Evolutionary conservation across 2,888 invertebrate genomes (phyloP).

Genomic region (Anodontia alba): DNA sequence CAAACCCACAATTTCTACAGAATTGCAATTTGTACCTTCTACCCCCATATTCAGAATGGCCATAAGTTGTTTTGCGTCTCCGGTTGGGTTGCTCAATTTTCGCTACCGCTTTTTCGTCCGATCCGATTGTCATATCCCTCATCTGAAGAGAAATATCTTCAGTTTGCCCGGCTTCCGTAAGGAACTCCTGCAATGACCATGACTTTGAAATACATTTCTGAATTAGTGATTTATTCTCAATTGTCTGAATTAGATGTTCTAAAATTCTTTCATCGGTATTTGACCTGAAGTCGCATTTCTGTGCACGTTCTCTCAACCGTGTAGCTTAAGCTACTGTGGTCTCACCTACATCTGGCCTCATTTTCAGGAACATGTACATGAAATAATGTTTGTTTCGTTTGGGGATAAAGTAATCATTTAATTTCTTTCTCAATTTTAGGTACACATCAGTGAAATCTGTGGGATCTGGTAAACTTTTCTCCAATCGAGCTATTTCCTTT

Average conservation of each 20-base stretch:
- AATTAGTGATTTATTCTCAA: too few species aligned
- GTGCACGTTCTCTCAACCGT: slow-evolving; percentile 6
- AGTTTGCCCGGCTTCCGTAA: neutral
- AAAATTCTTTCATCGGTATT: slow-evolving; percentile 3
- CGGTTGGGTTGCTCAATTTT: neutral
- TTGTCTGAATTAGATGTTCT: too few species aligned
- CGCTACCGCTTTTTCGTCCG: too few species aligned
- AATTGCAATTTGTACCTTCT: too few species aligned
- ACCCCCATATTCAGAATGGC: neutral
- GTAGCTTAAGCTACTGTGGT: slow-evolving; percentile 10
- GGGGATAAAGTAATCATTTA: slow-evolving; percentile 38
- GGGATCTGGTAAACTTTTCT: slow-evolving; percentile 24
- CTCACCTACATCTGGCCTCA: neutral
- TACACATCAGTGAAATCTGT: slow-evolving; percentile 19
- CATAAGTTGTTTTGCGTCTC: neutral
- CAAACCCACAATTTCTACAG: too few species aligned
- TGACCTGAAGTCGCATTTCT: neutral
- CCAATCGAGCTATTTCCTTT: slow-evolving; percentile 24
- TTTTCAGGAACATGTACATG: slow-evolving; percentile 3
- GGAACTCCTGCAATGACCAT: neutral
- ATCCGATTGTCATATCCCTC: neutral
- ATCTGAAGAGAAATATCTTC: too few species aligned
- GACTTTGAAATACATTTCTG: too few species aligned
- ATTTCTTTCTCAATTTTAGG: slow-evolving; percentile 23
- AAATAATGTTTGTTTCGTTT: slow-evolving; percentile 16